Percentiles rank a stretch among this genome's conserved stretches.
Evolutionary conservation across 2,113 vertebrate genomes (phyloP).

Genomic region (Romanogobio albipinnatus): DNA sequence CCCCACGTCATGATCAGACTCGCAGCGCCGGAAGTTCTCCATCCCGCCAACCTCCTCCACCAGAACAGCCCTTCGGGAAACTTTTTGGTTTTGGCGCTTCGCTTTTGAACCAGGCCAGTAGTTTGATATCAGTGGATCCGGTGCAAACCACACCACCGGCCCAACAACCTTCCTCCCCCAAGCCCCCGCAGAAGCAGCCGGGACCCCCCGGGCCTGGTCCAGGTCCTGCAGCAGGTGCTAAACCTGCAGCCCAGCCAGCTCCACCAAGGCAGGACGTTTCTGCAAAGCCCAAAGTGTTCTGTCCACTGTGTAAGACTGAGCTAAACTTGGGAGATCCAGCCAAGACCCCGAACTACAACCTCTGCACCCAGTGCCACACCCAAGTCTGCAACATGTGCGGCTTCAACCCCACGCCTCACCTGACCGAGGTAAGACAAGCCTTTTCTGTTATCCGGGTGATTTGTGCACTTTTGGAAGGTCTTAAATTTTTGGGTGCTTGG

Average conservation of each 20-base stretch:
- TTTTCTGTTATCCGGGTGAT: neutral
- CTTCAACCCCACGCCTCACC: conserved; percentile 95
- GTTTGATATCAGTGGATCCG: conserved; percentile 90
- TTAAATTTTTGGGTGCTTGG: neutral
- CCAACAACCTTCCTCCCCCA: conserved; percentile 82
- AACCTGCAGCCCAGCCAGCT: conserved; percentile 70
- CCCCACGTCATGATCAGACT: conserved; percentile 82
- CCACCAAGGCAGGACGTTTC: conserved; percentile 51
- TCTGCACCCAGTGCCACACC: conserved; percentile 90
- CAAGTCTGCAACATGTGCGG: conserved; percentile 98
- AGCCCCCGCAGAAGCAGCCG: conserved; percentile 89
- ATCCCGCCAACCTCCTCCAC: conserved; percentile 82
- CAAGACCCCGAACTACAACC: conserved; percentile 91
- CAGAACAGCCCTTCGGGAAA: conserved; percentile 91
- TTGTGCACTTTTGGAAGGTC: neutral
- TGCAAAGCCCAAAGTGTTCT: conserved; percentile 81
- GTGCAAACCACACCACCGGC: conserved; percentile 64
- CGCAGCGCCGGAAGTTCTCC: conserved; percentile 81
- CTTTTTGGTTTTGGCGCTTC: conserved; percentile 96
- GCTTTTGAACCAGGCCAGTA: conserved; percentile 95
- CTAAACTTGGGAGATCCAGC: conserved; percentile 84
- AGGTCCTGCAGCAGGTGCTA: conserved; percentile 82
- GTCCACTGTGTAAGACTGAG: conserved; percentile 94
- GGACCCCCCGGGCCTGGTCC: conserved; percentile 79
- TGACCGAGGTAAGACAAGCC: conserved; percentile 88